phyloP scores from a whole-genome alignment of 2,113 vertebrate species.

The Kryptolebias marmoratus region DNA sequence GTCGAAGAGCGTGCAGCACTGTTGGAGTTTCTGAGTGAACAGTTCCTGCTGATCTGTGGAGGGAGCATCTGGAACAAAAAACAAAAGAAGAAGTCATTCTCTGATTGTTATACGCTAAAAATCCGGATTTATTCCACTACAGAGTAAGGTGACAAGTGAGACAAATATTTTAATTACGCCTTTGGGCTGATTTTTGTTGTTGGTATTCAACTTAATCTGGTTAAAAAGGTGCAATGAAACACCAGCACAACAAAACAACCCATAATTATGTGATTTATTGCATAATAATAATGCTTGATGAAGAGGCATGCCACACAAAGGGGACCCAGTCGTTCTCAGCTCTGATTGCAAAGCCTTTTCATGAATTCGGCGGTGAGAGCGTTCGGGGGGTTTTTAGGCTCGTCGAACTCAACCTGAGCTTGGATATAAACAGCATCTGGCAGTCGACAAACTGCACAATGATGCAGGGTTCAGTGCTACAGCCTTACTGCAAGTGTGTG shows the following conservation, averaged over 20 bases:
- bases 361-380: constrained; percentile 62
- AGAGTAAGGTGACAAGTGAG: background rate
- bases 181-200: background rate
- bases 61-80: constrained; percentile 85
- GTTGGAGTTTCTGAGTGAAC: constrained; percentile 95
- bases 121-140: background rate
- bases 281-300: background rate
- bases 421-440: constrained; percentile 68
- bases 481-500: background rate
- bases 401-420: constrained; percentile 69
- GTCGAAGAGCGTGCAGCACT: constrained; percentile 96
- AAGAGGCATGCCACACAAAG: constrained; percentile 10
- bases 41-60: constrained; percentile 94
- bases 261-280: background rate
- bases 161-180: background rate
- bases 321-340: constrained; percentile 33
- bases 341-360: constrained; percentile 66
- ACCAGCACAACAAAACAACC: background rate
- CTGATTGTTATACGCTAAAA: no score
- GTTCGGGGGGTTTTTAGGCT: constrained; percentile 66
- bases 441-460: constrained; percentile 44
- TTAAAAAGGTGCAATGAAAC: background rate
- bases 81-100: constrained; percentile 19
- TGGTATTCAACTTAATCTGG: background rate
- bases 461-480: constrained; percentile 56